A percentile compares a stretch with the other conserved stretches of the same genome.
Conservation (phyloP, 2,888 invertebrate species). For the Synergus japonicus region DNA sequence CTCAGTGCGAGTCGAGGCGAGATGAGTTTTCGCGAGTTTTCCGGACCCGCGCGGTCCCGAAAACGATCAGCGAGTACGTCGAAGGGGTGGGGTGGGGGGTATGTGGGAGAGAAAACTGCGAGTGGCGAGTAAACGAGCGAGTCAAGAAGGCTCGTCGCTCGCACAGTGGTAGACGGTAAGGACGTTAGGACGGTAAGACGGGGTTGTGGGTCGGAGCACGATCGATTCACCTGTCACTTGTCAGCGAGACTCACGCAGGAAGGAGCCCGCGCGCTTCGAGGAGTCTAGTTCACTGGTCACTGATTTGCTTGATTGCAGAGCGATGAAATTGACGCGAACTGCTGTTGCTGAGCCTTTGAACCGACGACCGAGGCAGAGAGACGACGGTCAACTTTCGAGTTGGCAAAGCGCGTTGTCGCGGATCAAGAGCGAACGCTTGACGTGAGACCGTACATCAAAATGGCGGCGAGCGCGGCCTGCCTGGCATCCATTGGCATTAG, state of each 20-base stretch:
- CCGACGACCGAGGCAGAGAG: conserved; percentile 43
- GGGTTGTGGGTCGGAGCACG: conserved; percentile 48
- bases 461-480: conserved; percentile 70
- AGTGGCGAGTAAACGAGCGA: conserved; percentile 26
- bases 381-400: conserved; percentile 17
- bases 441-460: conserved; percentile 75
- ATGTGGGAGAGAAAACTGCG: conserved; percentile 30
- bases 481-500: conserved; percentile 68
- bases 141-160: neutral
- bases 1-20: neutral
- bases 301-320: neutral
- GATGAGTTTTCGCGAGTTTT: conserved; percentile 1
- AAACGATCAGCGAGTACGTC: conserved; percentile 7
- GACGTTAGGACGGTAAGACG: neutral
- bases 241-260: conserved; percentile 53
- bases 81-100: conserved; percentile 10
- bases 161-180: conserved; percentile 4
- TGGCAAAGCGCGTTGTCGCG: conserved; percentile 58
- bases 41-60: conserved; percentile 30
- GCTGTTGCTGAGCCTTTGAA: neutral
- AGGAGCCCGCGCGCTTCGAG: neutral
- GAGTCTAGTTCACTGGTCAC: neutral
- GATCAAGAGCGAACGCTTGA: conserved; percentile 66
- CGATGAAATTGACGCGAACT: neutral
- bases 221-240: conserved; percentile 74